phyloP scores from a whole-genome alignment of 2,797 vertebrate species.

The Philypnodon macrostomus region DNA sequence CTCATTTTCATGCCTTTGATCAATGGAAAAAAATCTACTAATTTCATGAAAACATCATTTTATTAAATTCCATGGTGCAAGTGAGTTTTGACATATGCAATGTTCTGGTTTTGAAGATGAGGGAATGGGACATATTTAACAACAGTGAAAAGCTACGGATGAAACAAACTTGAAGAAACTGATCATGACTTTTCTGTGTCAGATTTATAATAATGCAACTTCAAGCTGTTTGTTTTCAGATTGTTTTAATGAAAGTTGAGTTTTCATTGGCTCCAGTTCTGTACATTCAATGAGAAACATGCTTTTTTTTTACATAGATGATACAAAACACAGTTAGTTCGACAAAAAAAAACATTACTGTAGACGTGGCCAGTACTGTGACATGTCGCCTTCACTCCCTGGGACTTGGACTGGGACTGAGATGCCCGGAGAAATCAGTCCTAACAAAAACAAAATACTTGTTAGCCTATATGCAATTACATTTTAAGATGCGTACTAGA shows the following conservation, averaged over 20 bases:
- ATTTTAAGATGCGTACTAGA: no score
- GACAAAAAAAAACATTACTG: conserved; percentile 76
- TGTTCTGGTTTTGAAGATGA: no score
- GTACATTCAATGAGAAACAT: conserved; percentile 10
- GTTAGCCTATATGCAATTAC: no score
- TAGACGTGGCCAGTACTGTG: conserved; percentile 98
- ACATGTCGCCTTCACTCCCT: conserved; percentile 97
- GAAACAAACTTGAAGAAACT: no score
- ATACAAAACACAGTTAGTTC: conserved; percentile 31
- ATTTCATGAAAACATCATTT: no score
- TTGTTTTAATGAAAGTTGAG: conserved; percentile 62
- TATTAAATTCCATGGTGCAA: no score
- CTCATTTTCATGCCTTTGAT: no score
- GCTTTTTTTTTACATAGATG: conserved; percentile 78
- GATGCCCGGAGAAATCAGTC: conserved; percentile 98
- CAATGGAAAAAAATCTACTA: no score
- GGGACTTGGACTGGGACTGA: conserved; percentile 99
- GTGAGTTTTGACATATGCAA: no score
- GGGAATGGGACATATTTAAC: no score
- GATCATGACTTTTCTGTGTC: neutral
- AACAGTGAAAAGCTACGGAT: no score
- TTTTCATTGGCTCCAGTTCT: conserved; percentile 22
- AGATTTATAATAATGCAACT: conserved; percentile 2
- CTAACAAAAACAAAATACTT: conserved; percentile 61
- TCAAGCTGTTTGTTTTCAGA: conserved; percentile 61